Evolutionary conservation across 2,113 vertebrate genomes (phyloP).

Genomic region (Rhineura floridana): DNA sequence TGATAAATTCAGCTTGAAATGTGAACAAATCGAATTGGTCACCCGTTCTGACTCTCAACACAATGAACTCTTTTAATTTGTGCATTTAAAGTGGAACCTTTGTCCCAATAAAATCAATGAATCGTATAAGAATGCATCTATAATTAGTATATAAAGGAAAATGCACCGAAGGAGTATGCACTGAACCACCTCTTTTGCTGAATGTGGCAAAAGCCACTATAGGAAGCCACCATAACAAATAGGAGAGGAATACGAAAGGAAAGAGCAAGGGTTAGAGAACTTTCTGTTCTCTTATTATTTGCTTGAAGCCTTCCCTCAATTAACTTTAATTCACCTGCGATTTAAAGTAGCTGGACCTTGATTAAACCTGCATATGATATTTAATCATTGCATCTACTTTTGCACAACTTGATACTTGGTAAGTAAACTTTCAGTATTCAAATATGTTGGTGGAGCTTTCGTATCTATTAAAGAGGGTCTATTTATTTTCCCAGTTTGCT

Average conservation of each 20-base stretch:
- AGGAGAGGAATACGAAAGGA: neutral
- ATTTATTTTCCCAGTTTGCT: neutral
- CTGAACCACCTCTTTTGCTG: too few relatives aligned
- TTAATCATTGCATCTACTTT: neutral
- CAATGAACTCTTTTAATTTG: neutral
- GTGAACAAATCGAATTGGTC: too few relatives aligned
- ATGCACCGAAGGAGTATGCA: too few relatives aligned
- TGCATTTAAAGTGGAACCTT: neutral
- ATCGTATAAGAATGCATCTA: neutral
- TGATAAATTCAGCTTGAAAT: too few relatives aligned
- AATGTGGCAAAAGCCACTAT: neutral
- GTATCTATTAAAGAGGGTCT: neutral
- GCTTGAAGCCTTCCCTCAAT: neutral
- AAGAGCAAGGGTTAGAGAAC: neutral
- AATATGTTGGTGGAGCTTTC: neutral
- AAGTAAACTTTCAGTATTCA: neutral
- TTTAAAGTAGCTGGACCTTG: neutral
- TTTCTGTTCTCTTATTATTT: neutral
- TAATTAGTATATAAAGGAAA: too few relatives aligned
- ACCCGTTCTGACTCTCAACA: too few relatives aligned
- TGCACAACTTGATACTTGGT: conserved; percentile 12
- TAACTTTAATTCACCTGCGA: neutral
- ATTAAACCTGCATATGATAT: neutral
- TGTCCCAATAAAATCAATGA: neutral
- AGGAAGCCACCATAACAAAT: neutral